Evolutionary conservation across 2,888 invertebrate species (phyloP), one percentile per base, ranked within the genome.

Genomic region (Microchrysa polita): DNA sequence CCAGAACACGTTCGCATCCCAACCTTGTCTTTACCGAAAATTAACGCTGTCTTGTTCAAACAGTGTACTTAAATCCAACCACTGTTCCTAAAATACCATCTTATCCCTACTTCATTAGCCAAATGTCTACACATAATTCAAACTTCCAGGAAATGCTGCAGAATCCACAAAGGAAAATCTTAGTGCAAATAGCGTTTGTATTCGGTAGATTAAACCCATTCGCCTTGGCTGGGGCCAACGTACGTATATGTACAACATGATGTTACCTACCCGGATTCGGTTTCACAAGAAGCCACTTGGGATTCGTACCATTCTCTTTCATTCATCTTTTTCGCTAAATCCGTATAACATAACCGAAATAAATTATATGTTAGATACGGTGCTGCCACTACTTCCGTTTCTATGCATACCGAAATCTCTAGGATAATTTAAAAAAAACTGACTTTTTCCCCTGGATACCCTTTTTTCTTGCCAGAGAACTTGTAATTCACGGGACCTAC

Each of bases 341-440:
- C 55, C 55, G 55, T 16, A n/a, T n/a, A 55, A 16, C 22, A 55
- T 20, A 55, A 34, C 55, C 55, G 55, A 20, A 55, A 55, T 55
- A 55, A 55, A 55, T 55, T 55, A 55, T 20, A n/a, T 18, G 55
- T 20, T 55, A 55, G 55, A 55, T 55, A 55, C 22, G 55, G 55
- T 16, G 20, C 20, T 55, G 16, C 18, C 22, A 20, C 55, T 20
- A 20, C 18, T 18, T 20, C 18, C 18, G 18, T 10, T 20, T 55
- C 55, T 55, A 20, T 55, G 14, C 55, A 55, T 20, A 20, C 20
- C 55, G 18, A 20, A 55, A 20, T 55, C 22, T 16, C 14, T 18
- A 5, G 55, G 22, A 55, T 55, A 55, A 55, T 55, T 55, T 55
- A 16, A 16, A 16, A 53, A 53, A 55, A n/a, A 48, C 27, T 34